Evolutionary conservation across 2,888 invertebrate species (phyloP).

Genomic region (Euplexia lucipara): DNA sequence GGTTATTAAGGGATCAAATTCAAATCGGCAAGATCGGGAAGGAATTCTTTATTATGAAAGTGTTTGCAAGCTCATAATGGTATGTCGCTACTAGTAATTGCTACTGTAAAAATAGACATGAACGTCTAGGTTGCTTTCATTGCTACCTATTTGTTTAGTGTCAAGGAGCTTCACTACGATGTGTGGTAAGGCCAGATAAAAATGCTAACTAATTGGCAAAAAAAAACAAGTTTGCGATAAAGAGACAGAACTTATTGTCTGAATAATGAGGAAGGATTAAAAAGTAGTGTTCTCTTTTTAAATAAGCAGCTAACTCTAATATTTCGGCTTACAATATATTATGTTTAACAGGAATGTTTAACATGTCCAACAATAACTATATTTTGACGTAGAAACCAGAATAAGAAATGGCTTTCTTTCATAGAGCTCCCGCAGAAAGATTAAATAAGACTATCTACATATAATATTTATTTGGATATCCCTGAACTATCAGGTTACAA

Average conservation of each 20-base stretch:
- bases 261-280: background rate
- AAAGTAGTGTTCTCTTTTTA: background rate
- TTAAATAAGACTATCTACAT: too few relatives aligned
- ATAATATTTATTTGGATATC: too few relatives aligned
- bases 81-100: conserved; percentile 15
- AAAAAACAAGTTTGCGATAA: conserved; percentile 7
- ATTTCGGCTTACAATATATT: too few relatives aligned
- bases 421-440: background rate
- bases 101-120: conserved; percentile 41
- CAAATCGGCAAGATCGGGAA: conserved; percentile 1
- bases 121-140: conserved; percentile 41
- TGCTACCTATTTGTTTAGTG: conserved; percentile 49
- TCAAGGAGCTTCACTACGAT: conserved; percentile 48
- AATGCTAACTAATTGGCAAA: conserved; percentile 29
- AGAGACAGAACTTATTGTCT: background rate
- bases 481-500: too few relatives aligned
- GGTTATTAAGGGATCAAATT: conserved; percentile 11
- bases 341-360: too few relatives aligned
- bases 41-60: conserved; percentile 15
- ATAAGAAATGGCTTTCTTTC: too few relatives aligned
- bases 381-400: background rate
- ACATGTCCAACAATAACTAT: too few relatives aligned
- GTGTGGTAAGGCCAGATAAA: conserved; percentile 37
- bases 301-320: background rate
- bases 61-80: conserved; percentile 18